phyloP scores from a whole-genome alignment of 2,797 vertebrate species.

The Sorex maritimensis region DNA sequence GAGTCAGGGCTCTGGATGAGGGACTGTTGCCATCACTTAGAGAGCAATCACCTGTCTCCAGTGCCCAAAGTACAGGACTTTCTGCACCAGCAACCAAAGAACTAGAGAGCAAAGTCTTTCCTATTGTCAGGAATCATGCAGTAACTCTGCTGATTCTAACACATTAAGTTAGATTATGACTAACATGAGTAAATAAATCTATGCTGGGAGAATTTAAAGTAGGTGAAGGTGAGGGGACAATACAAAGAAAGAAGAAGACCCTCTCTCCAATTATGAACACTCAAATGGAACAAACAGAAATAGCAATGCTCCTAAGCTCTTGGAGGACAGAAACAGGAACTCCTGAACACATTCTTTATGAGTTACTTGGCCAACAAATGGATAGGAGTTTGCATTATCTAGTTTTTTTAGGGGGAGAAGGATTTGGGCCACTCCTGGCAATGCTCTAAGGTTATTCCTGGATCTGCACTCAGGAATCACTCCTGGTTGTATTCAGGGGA shows the following conservation, averaged over 20 bases:
- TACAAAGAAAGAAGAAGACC: not conserved
- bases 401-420: too few relatives aligned
- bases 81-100: not conserved
- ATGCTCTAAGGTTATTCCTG: too few relatives aligned
- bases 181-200: not conserved
- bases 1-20: not conserved
- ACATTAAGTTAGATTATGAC: too few relatives aligned
- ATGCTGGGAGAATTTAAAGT: slow-evolving; percentile 29
- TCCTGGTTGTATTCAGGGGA: too few relatives aligned
- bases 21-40: not conserved
- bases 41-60: not conserved
- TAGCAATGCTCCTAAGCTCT: not conserved
- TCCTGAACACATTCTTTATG: too few relatives aligned
- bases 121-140: not conserved
- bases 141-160: not conserved
- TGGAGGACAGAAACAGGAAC: too few relatives aligned
- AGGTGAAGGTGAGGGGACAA: not conserved
- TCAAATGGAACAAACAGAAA: slow-evolving; percentile 18
- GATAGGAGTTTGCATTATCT: too few relatives aligned
- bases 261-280: too few relatives aligned
- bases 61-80: not conserved
- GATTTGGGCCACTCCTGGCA: too few relatives aligned
- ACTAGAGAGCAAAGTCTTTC: not conserved
- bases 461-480: too few relatives aligned
- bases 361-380: too few relatives aligned